Percentiles rank a stretch among this genome's conserved stretches.
phyloP scores from a whole-genome alignment of 1,140 invertebrate genomes.

The Brachystomella parvula region DNA sequence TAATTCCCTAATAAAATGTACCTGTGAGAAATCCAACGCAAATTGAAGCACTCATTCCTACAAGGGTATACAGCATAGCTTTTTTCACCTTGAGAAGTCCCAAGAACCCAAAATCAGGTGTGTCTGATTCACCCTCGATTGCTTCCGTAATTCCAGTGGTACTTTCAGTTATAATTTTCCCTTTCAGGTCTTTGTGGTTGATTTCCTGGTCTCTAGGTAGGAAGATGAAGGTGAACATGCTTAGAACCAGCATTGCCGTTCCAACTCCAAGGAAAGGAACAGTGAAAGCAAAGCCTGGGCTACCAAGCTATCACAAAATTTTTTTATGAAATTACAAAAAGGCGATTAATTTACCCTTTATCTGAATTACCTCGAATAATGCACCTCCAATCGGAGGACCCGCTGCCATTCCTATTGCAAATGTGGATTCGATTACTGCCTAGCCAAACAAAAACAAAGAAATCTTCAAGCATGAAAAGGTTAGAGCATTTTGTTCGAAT shows the following conservation, averaged over 20 bases:
- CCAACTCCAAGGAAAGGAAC: slow-evolving; percentile 56
- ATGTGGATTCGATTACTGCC: slow-evolving; percentile 80
- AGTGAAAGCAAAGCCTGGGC: background rate
- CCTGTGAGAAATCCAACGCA: slow-evolving; percentile 73
- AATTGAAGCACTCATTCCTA: slow-evolving; percentile 64
- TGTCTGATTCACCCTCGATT: background rate
- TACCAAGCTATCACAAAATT: background rate
- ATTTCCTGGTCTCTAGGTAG: background rate
- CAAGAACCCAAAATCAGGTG: background rate
- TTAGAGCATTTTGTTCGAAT: slow-evolving; percentile 40
- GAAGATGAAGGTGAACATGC: slow-evolving; percentile 44
- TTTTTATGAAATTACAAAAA: background rate
- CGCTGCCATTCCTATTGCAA: slow-evolving; percentile 76
- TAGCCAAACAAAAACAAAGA: slow-evolving; percentile 39
- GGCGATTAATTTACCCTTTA: background rate
- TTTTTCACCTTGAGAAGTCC: slow-evolving; percentile 55
- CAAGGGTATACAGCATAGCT: slow-evolving; percentile 56
- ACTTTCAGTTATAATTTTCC: background rate
- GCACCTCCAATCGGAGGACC: slow-evolving; percentile 76
- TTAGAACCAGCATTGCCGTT: slow-evolving; percentile 44
- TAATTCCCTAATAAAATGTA: slow-evolving; percentile 68
- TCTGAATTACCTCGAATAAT: slow-evolving; percentile 54
- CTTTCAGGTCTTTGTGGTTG: no score
- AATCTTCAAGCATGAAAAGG: slow-evolving; percentile 53
- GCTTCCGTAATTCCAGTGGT: background rate